phyloP scores from a whole-genome alignment of 2,113 vertebrate species.

The Leiothrix lutea region DNA sequence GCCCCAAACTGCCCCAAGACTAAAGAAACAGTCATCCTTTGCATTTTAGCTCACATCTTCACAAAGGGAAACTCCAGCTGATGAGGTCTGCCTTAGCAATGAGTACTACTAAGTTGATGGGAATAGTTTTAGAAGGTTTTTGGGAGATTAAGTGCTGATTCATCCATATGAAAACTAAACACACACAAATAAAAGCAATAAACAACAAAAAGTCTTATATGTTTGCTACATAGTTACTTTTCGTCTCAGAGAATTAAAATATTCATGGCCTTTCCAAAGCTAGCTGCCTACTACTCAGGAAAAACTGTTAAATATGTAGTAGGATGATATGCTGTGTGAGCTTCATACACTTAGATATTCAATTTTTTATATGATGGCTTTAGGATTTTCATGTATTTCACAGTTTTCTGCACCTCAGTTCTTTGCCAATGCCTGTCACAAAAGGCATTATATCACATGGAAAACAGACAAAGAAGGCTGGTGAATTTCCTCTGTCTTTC shows the following conservation, averaged over 20 bases:
- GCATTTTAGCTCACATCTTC: not conserved
- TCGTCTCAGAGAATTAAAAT: slow-evolving; percentile 45
- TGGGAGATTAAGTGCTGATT: slow-evolving; percentile 7
- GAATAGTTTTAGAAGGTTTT: not conserved
- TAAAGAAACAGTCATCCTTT: not conserved
- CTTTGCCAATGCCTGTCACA: not conserved
- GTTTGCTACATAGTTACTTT: slow-evolving; percentile 20
- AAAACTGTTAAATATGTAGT: slow-evolving; percentile 45
- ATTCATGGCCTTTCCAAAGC: slow-evolving; percentile 42
- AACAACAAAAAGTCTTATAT: not conserved
- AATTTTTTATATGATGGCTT: slow-evolving; percentile 18
- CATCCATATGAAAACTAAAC: not conserved
- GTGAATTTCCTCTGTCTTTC: not conserved
- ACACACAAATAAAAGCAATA: not conserved
- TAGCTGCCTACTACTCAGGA: slow-evolving; percentile 6
- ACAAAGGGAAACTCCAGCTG: not conserved
- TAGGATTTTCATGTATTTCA: slow-evolving; percentile 50
- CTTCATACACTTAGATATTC: slow-evolving; percentile 23
- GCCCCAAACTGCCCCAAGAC: not conserved
- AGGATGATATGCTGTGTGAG: slow-evolving; percentile 6
- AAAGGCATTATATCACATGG: not conserved
- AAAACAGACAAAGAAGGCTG: not conserved
- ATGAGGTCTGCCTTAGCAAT: not conserved
- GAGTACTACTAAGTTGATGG: not conserved
- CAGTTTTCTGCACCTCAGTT: slow-evolving; percentile 24